These are phyloP conservation scores for Sebastolobus alascanus DNA, from an alignment of 2,797 vertebrate genomes.

Conservation along the genomic window DNA sequence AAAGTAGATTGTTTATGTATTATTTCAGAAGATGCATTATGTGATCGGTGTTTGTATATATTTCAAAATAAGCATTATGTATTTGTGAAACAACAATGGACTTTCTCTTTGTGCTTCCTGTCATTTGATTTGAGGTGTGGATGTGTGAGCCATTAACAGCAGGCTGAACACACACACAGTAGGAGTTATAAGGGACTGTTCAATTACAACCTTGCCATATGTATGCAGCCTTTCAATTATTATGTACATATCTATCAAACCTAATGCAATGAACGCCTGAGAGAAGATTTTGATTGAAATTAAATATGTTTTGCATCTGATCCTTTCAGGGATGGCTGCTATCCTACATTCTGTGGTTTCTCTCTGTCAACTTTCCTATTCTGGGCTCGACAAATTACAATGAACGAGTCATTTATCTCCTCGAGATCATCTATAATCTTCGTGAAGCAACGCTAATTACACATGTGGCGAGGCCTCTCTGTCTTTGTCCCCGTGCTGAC, in stretches of 20 bases:
- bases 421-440: slow-evolving; percentile 76
- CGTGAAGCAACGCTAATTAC: slow-evolving; percentile 77
- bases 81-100: slow-evolving; percentile 50
- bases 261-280: slow-evolving; percentile 65
- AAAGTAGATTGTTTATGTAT: slow-evolving; percentile 52
- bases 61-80: slow-evolving; percentile 47
- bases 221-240: slow-evolving; percentile 49
- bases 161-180: slow-evolving; percentile 13
- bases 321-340: slow-evolving; percentile 46
- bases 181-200: slow-evolving; percentile 45
- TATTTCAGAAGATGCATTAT: slow-evolving; percentile 45
- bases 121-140: slow-evolving; percentile 40
- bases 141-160: slow-evolving; percentile 33
- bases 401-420: slow-evolving; percentile 62
- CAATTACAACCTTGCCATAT: slow-evolving; percentile 37
- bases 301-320: slow-evolving; percentile 74
- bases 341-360: slow-evolving; percentile 61
- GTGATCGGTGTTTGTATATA: slow-evolving; percentile 66
- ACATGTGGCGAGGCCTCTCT: slow-evolving; percentile 72
- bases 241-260: slow-evolving; percentile 74
- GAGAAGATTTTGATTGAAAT: slow-evolving; percentile 77
- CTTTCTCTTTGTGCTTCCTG: slow-evolving; percentile 30
- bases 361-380: slow-evolving; percentile 68
- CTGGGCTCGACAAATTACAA: slow-evolving; percentile 68
- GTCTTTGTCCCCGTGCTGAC: slow-evolving; percentile 69